Conservation (phyloP, 2,797 vertebrate species). For the Taeniopygia guttata region DNA sequence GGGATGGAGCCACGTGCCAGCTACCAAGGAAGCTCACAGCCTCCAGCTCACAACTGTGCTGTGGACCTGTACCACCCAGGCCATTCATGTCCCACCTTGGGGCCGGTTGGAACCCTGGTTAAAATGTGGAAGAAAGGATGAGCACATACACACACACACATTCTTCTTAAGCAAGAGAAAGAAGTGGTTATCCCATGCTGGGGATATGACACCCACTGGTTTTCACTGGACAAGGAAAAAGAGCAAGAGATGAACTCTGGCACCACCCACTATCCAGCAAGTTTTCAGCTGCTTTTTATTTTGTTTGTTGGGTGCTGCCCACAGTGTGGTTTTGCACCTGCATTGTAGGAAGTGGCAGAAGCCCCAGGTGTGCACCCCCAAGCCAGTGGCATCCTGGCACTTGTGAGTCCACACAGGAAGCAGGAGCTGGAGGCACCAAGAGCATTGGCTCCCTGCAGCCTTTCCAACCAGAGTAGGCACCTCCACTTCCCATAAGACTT, state of each 20-base stretch:
- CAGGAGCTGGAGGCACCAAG: neutral
- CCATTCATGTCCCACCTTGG: neutral
- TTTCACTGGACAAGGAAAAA: neutral
- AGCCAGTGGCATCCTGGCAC: neutral
- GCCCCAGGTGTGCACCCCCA: neutral
- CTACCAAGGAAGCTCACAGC: neutral
- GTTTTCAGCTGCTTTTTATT: neutral
- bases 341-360: neutral
- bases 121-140: neutral
- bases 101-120: neutral
- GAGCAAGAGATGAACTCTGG: neutral
- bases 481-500: neutral
- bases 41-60: neutral
- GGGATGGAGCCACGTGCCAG: neutral
- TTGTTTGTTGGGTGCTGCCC: neutral
- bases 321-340: neutral
- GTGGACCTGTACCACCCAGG: fast-evolving
- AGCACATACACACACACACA: neutral
- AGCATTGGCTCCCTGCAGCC: neutral
- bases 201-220: neutral
- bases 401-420: neutral
- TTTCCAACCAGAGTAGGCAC: neutral
- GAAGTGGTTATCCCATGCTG: neutral
- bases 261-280: neutral
- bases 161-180: neutral